Percentiles rank a stretch among this genome's conserved stretches.
Evolutionary conservation across 2,113 vertebrate genomes (phyloP).

Genomic region (Grammomys dolichurus): DNA sequence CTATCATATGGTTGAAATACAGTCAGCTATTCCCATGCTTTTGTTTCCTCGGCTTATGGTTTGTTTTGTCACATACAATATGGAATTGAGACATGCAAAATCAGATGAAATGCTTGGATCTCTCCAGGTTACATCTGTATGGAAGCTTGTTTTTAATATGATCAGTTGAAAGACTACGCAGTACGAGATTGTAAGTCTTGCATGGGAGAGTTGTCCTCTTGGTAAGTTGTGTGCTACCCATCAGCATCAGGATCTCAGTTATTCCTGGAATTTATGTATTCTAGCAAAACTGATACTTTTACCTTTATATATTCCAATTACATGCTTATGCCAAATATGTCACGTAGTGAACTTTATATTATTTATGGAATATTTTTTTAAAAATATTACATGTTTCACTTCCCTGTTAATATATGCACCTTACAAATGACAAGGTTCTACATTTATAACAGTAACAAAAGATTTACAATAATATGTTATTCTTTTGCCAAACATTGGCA

Average conservation of each 20-base stretch:
- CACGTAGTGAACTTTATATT: neutral
- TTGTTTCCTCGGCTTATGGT: too few species aligned
- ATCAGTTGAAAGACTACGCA: neutral
- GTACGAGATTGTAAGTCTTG: neutral
- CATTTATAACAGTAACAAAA: neutral
- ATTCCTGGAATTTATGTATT: neutral
- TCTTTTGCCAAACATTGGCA: neutral
- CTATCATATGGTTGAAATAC: neutral
- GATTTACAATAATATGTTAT: neutral
- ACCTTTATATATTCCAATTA: neutral
- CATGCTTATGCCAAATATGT: neutral
- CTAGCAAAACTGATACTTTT: neutral
- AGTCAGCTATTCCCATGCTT: neutral
- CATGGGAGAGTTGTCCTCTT: rapidly evolving
- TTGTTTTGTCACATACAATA: neutral
- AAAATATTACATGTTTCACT: neutral
- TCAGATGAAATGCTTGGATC: neutral
- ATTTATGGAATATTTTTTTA: neutral
- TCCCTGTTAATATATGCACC: neutral
- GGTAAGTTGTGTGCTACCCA: neutral
- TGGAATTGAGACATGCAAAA: neutral
- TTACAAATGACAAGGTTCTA: neutral
- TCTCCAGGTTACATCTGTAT: neutral
- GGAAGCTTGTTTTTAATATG: neutral
- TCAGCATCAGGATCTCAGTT: neutral